phyloP scores from a whole-genome alignment of 2,113 vertebrate genomes.

The Semicossyphus pulcher region DNA sequence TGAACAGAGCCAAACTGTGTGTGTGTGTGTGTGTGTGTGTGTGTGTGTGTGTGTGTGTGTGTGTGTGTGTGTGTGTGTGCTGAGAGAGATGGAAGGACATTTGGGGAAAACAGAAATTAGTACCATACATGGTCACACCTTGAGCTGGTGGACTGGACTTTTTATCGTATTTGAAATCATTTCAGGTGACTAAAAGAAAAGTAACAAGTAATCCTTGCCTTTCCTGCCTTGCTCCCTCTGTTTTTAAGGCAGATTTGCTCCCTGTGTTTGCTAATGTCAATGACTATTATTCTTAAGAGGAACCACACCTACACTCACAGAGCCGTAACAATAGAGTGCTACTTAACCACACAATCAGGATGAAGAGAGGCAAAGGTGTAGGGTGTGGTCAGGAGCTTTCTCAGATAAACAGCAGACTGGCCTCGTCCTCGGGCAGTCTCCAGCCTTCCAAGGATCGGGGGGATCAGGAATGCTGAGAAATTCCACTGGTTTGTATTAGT shows the following conservation, averaged over 20 bases:
- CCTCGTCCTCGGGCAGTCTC: conserved; percentile 29
- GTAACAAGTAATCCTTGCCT: neutral
- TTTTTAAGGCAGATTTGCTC: conserved; percentile 1
- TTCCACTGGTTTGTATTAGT: neutral
- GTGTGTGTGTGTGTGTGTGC: conserved; percentile 16
- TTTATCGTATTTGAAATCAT: neutral
- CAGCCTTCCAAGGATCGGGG: neutral
- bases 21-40: conserved; percentile 2
- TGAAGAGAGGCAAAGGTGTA: conserved; percentile 41
- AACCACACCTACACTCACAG: conserved; percentile 48
- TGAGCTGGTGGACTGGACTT: neutral
- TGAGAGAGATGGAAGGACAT: conserved; percentile 13
- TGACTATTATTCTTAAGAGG: conserved; percentile 52
- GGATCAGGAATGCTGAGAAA: neutral
- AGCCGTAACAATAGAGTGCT: conserved; percentile 42
- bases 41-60: neutral
- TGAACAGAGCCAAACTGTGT: neutral
- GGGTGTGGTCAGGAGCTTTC: conserved; percentile 60
- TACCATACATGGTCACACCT: neutral
- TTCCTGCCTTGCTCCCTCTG: neutral
- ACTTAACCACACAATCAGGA: conserved; percentile 26
- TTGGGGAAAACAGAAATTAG: neutral
- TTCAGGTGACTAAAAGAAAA: neutral
- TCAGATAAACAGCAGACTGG: conserved; percentile 31
- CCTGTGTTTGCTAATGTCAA: conserved; percentile 42